Conservation (phyloP, 2,113 vertebrate genomes). For the Hyaena hyaena region DNA sequence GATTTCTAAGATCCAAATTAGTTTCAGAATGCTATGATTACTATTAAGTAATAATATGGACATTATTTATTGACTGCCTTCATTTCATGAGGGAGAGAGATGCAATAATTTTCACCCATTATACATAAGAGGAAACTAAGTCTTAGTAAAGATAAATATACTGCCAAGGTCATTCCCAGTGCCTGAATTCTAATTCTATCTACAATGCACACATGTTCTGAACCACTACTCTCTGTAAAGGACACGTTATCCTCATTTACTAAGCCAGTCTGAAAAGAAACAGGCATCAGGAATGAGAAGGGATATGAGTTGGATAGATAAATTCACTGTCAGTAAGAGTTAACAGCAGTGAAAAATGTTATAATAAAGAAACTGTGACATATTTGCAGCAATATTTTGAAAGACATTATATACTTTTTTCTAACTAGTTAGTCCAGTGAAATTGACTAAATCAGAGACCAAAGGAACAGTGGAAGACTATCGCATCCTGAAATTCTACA, state of each 20-base stretch:
- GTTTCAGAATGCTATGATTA: neutral
- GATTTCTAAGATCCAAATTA: neutral
- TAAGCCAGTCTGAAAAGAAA: neutral
- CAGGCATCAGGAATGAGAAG: neutral
- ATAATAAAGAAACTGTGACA: neutral
- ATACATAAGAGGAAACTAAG: neutral
- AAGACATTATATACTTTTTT: neutral
- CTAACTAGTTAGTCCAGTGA: neutral
- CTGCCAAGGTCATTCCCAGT: neutral
- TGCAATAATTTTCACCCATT: neutral
- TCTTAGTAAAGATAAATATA: neutral
- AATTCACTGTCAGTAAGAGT: neutral
- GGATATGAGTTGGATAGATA: neutral
- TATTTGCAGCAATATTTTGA: neutral
- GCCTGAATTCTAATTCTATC: neutral
- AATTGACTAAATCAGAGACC: neutral
- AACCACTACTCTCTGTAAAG: neutral
- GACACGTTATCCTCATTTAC: neutral
- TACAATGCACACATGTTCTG: neutral
- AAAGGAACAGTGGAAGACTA: neutral
- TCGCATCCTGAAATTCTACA: neutral
- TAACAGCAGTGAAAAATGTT: neutral
- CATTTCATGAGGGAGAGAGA: neutral
- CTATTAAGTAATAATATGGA: neutral
- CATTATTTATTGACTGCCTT: constrained; percentile 5